Base-by-base conservation (phyloP, 2,113 vertebrate species). In the Nothobranchius furzeri region DNA sequence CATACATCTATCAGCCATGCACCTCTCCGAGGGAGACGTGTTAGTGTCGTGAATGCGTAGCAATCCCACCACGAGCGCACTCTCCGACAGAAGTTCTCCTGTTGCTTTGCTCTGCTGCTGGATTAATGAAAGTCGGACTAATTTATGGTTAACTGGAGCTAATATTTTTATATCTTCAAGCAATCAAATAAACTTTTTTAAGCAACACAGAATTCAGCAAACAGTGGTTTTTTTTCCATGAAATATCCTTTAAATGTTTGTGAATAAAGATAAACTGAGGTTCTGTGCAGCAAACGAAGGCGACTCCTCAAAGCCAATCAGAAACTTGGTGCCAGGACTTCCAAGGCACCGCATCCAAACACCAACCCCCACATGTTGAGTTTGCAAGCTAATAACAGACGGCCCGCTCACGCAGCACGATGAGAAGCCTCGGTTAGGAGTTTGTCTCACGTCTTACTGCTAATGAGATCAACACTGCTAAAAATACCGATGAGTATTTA, bases 1-100 rank as follows among this genome's bases (percentile, higher is more conserved):
- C 36, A 50, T 87, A 77, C 64, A 85, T 80, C 75, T 82, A 72
- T 82, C 62, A 87, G 49, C 56, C 57, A 48, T 63, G 63, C 76
- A 81, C 58, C 59, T 75, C 64, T 66, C 56, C 47, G 70, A 58
- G 45, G 73, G 69, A 73, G 1, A 71, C 1, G 1, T 35, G 63
- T 76, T 58, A 40, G 56, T 70, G 64, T 48, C 55, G 48, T 62
- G 52, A 61, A 59, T 69, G 68, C 24, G 40, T 48, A 53, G 70
- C 60, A 64, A 59, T 60, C 57, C 64, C 58, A 60, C 49, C 20
- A 20, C 20, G 20, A 20, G 20, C 1, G 20, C 20, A 20, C 20
- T 20, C 20, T 20, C 20, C 1, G 20, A 20, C 14, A 11, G 10
- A 60, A 46, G 55, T 70, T 75, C 20, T 60, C 36, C 61, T 47